Percentiles rank a stretch among this genome's conserved stretches.
Conservation (phyloP, 2,888 invertebrate genomes). For the Lasioglossum oenotherae region DNA sequence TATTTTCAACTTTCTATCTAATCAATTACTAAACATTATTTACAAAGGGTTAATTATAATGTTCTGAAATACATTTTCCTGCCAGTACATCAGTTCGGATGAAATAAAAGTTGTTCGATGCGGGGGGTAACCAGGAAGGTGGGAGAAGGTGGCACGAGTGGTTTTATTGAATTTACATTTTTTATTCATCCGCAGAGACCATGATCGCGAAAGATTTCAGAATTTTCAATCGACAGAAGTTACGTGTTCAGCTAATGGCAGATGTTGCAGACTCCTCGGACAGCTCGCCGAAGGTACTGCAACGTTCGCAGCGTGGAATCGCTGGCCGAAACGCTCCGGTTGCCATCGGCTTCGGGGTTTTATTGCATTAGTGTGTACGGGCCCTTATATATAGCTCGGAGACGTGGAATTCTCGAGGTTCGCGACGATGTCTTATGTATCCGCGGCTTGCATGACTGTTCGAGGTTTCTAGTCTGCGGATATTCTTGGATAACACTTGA, state of each 20-base stretch:
- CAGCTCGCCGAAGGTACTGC: not conserved
- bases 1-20: too few relatives aligned
- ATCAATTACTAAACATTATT: too few relatives aligned
- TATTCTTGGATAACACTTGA: conserved; percentile 45
- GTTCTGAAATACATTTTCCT: too few relatives aligned
- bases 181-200: too few relatives aligned
- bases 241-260: not conserved
- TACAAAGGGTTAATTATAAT: too few relatives aligned
- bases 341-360: conserved; percentile 13
- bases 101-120: too few relatives aligned
- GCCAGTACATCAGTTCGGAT: too few relatives aligned
- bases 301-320: not conserved
- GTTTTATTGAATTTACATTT: too few relatives aligned
- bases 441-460: conserved; percentile 40
- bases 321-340: conserved; percentile 1
- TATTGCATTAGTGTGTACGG: conserved; percentile 44
- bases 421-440: conserved; percentile 51
- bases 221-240: not conserved
- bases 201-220: too few relatives aligned
- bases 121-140: too few relatives aligned
- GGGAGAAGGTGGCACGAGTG: too few relatives aligned
- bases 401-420: conserved; percentile 63
- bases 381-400: conserved; percentile 57
- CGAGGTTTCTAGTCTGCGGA: conserved; percentile 32
- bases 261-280: not conserved